Evolutionary conservation across 2,797 vertebrate species (phyloP).

Genomic region (Scolopax rusticola): DNA sequence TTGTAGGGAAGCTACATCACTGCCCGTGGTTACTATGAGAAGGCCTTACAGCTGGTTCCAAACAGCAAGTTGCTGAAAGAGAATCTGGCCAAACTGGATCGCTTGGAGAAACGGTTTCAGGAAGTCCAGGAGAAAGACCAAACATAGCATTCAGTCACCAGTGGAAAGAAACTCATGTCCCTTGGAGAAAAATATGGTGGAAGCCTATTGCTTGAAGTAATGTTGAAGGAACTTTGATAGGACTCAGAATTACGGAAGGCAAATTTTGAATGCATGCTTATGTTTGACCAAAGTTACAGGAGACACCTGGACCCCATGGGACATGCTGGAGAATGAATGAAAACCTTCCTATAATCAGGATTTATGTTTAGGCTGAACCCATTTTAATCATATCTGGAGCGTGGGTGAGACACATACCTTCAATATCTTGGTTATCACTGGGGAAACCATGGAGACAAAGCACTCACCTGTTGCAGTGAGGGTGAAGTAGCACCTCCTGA

Average conservation of each 20-base stretch:
- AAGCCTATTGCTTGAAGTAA: not conserved
- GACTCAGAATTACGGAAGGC: not conserved
- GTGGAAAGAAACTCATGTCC: not conserved
- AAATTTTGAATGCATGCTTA: not conserved
- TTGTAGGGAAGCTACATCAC: slow-evolving; percentile 91
- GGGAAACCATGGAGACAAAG: not conserved
- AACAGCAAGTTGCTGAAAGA: slow-evolving; percentile 93
- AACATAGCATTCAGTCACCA: slow-evolving; percentile 25
- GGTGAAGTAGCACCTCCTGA: not conserved
- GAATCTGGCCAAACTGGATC: slow-evolving; percentile 94
- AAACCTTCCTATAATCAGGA: slow-evolving; percentile 11
- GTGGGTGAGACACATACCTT: not conserved
- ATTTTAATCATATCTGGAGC: not conserved
- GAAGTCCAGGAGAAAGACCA: slow-evolving; percentile 77
- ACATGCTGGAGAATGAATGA: slow-evolving; percentile 12
- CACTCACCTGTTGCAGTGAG: not conserved
- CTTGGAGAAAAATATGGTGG: not conserved
- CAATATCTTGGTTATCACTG: not conserved
- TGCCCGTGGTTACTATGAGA: slow-evolving; percentile 91
- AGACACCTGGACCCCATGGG: not conserved
- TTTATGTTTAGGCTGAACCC: slow-evolving; percentile 32
- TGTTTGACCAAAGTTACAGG: not conserved
- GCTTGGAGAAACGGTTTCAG: slow-evolving; percentile 89
- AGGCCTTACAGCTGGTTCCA: slow-evolving; percentile 90
- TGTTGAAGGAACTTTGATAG: not conserved